phyloP scores from a whole-genome alignment of 2,888 invertebrate species.

The Orthosia gracilis region DNA sequence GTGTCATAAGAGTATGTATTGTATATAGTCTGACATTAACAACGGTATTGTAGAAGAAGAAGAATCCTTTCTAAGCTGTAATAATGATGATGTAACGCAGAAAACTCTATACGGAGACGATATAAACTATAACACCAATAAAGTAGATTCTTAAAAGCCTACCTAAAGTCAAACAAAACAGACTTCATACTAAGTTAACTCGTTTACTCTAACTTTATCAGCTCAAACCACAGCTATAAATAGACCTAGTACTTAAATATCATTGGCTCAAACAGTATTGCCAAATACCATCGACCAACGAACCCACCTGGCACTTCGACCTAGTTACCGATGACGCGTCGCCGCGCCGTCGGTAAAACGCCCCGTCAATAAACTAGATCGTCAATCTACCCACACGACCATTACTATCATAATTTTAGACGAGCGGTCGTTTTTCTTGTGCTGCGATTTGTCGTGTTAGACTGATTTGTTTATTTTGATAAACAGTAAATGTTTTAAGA shows the following conservation, averaged over 20 bases:
- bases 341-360: conserved; percentile 42
- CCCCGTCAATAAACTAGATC: conserved; percentile 74
- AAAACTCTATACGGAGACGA: neutral
- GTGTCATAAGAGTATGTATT: neutral
- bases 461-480: conserved; percentile 36
- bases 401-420: conserved; percentile 63
- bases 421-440: conserved; percentile 28
- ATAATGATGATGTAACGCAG: neutral
- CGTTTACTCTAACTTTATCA: conserved; percentile 1
- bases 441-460: conserved; percentile 40
- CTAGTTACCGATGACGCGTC: conserved; percentile 56
- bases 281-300: conserved; percentile 54
- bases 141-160: neutral
- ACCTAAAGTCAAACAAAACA: neutral
- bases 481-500: neutral
- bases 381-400: conserved; percentile 75
- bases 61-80: neutral
- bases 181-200: conserved; percentile 1
- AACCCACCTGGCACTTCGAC: conserved; percentile 67
- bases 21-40: neutral
- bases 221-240: neutral
- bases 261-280: conserved; percentile 26
- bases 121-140: neutral
- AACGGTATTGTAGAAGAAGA: neutral
- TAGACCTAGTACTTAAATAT: conserved; percentile 1